Evolutionary conservation across 2,888 invertebrate species (phyloP).

Genomic region (Lamproptera curius): DNA sequence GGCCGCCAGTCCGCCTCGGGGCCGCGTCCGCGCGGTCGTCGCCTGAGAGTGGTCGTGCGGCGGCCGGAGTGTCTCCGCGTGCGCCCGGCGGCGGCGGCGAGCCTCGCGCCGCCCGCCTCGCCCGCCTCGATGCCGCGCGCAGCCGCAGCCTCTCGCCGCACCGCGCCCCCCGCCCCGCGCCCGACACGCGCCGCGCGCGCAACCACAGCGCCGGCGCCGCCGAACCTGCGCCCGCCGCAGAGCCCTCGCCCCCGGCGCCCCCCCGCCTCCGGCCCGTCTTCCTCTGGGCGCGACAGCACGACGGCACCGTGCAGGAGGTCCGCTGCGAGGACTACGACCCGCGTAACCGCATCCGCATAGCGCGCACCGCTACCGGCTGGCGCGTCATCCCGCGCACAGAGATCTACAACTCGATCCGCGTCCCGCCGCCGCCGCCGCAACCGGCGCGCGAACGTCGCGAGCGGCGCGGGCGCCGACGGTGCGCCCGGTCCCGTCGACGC

Average conservation of each 20-base stretch:
- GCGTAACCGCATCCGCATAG: slow-evolving; percentile 89
- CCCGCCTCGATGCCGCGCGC: slow-evolving; percentile 78
- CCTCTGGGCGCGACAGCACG: slow-evolving; percentile 89
- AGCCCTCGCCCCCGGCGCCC: slow-evolving; percentile 65
- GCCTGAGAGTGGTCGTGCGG: slow-evolving; percentile 55
- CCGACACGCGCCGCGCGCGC: slow-evolving; percentile 36
- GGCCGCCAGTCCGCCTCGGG: slow-evolving; percentile 66
- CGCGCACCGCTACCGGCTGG: slow-evolving; percentile 90
- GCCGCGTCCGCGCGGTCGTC: slow-evolving; percentile 75
- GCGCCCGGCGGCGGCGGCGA: slow-evolving; percentile 73
- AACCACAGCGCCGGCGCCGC: slow-evolving; percentile 52
- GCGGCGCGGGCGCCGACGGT: slow-evolving; percentile 36
- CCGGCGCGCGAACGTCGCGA: slow-evolving; percentile 24
- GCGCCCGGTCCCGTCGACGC: slow-evolving; percentile 38
- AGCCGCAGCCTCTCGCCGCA: slow-evolving; percentile 36
- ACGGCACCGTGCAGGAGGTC: slow-evolving; percentile 89
- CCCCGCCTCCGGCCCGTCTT: slow-evolving; percentile 89
- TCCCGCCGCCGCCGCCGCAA: slow-evolving; percentile 42
- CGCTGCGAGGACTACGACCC: slow-evolving; percentile 93
- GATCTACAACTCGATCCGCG: slow-evolving; percentile 70
- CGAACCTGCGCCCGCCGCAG: slow-evolving; percentile 37
- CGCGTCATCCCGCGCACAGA: slow-evolving; percentile 89
- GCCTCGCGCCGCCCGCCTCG: slow-evolving; percentile 73
- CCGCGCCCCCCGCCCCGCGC: slow-evolving; percentile 70
- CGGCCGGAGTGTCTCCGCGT: slow-evolving; percentile 70